Conservation (phyloP, 2,888 invertebrate species). For the Caenorhabditis sp. region DNA sequence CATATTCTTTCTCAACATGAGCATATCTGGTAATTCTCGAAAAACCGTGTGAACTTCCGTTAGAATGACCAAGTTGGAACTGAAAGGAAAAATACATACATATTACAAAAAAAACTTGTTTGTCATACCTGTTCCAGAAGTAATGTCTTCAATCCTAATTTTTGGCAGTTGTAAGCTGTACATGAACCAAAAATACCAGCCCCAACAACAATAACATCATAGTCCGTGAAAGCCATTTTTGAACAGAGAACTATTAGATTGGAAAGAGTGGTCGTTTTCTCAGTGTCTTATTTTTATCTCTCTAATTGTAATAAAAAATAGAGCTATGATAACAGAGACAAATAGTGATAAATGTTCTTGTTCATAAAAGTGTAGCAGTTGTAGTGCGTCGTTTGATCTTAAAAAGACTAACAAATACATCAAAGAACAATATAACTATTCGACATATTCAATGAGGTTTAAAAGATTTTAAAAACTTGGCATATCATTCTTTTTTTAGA, state of each 20-base stretch:
- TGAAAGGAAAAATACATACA: background rate
- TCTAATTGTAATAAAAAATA: background rate
- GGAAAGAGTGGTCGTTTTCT: no score
- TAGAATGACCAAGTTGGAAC: conserved; percentile 44
- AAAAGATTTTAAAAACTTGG: no score
- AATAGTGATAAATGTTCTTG: conserved; percentile 3
- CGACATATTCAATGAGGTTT: no score
- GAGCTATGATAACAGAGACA: conserved; percentile 7
- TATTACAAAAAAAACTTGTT: conserved; percentile 2
- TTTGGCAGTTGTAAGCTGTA: conserved; percentile 65
- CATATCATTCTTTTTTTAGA: no score
- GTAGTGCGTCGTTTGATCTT: no score
- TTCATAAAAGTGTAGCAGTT: background rate
- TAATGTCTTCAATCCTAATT: conserved; percentile 60
- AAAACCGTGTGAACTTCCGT: conserved; percentile 68
- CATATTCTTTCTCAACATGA: conserved; percentile 56
- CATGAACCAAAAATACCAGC: conserved; percentile 67
- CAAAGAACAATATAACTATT: no score
- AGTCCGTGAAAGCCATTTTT: conserved; percentile 17
- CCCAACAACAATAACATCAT: conserved; percentile 64
- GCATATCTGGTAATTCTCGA: conserved; percentile 68
- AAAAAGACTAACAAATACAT: no score
- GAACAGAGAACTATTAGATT: background rate
- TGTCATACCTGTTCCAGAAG: conserved; percentile 65
- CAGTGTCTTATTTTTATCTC: background rate